Percentiles rank a stretch among this genome's conserved stretches.
phyloP scores from a whole-genome alignment of 2,888 invertebrate species.

The Torymus tubicola region DNA sequence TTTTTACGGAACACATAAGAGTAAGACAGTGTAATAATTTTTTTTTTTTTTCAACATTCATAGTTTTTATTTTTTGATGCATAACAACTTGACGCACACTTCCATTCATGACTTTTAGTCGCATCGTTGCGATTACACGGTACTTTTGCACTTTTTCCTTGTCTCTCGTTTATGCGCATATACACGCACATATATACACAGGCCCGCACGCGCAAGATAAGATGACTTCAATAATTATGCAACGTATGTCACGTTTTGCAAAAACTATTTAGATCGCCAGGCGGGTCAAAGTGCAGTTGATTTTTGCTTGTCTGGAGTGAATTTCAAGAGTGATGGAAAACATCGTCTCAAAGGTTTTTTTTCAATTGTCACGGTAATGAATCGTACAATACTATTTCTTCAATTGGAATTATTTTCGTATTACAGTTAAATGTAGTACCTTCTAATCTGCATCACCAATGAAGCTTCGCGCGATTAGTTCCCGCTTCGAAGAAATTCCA shows the following conservation, averaged over 20 bases:
- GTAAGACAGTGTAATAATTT: neutral
- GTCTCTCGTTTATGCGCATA: neutral
- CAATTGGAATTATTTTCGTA: too few relatives aligned
- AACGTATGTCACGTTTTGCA: conserved; percentile 41
- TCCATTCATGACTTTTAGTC: conserved; percentile 13
- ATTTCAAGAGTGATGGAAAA: neutral
- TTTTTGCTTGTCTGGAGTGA: conserved; percentile 40
- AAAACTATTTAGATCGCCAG: conserved; percentile 41
- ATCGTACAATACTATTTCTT: too few relatives aligned
- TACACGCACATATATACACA: too few relatives aligned
- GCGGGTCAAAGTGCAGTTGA: conserved; percentile 47
- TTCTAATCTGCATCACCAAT: too few relatives aligned
- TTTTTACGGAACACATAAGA: too few relatives aligned
- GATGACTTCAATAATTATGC: conserved; percentile 44
- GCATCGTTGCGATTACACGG: conserved; percentile 8
- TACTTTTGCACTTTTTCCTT: neutral
- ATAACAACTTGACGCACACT: neutral
- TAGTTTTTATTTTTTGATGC: neutral
- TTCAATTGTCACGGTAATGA: too few relatives aligned
- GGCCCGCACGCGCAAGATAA: conserved; percentile 17
- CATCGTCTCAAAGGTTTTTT: too few relatives aligned
- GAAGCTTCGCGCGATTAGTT: too few relatives aligned
- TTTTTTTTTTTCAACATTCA: neutral
- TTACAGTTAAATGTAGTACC: too few relatives aligned
- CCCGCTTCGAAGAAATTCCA: too few relatives aligned